A percentile compares a stretch with the other conserved stretches of the same genome.
Evolutionary conservation across 2,797 vertebrate genomes (phyloP).

Genomic region (Falco naumanni): DNA sequence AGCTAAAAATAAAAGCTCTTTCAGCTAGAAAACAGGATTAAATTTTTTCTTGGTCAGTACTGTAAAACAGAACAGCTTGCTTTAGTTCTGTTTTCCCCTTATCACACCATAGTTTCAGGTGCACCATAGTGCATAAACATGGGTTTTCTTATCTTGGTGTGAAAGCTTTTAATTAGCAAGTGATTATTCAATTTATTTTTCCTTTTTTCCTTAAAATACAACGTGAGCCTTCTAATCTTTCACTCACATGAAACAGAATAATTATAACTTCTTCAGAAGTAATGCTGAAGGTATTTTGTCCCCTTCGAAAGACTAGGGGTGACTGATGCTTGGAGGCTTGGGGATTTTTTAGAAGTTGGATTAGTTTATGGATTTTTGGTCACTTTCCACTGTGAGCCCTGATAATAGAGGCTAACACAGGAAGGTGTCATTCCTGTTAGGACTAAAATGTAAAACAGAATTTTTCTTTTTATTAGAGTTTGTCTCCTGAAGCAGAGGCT

Average conservation of each 20-base stretch:
- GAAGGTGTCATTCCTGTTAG: conserved; percentile 14
- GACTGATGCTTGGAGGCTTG: not conserved
- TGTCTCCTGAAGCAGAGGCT: conserved; percentile 34
- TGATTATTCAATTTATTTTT: conserved; percentile 34
- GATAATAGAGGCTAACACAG: not conserved
- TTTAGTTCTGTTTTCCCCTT: not conserved
- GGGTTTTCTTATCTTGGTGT: not conserved
- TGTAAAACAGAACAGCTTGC: not conserved
- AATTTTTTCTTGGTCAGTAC: not conserved
- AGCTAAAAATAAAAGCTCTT: not conserved
- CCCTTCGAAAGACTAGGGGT: not conserved
- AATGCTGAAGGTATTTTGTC: conserved; percentile 1
- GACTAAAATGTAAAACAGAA: not conserved
- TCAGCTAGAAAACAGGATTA: not conserved
- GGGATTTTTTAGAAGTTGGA: not conserved
- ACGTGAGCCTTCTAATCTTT: not conserved
- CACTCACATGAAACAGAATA: conserved; percentile 4
- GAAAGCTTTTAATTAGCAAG: conserved; percentile 22
- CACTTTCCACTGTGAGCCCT: not conserved
- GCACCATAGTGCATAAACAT: not conserved
- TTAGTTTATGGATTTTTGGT: conserved; percentile 37
- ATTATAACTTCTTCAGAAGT: conserved; percentile 15
- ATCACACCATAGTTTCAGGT: not conserved
- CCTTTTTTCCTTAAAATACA: not conserved
- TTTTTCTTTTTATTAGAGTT: conserved; percentile 53